Evolutionary conservation across 2,888 invertebrate genomes (phyloP).

Genomic region (Netelia inedita): DNA sequence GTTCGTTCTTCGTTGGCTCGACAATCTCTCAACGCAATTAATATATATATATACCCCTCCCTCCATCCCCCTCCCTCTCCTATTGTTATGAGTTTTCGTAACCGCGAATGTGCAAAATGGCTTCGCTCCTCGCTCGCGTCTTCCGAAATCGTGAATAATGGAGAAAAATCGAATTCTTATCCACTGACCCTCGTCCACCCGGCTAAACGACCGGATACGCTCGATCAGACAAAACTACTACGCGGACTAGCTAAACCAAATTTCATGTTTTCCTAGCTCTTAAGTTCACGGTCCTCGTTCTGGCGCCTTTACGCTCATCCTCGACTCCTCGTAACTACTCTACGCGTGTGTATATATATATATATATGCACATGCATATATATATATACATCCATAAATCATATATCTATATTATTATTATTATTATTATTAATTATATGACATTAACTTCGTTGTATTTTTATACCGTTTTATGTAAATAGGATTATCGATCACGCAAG

Average conservation of each 20-base stretch:
- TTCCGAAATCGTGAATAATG: conserved; percentile 22
- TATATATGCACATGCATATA: conserved; percentile 1
- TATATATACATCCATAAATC: conserved; percentile 14
- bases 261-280: conserved; percentile 43
- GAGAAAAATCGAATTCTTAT: not conserved
- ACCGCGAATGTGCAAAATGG: conserved; percentile 18
- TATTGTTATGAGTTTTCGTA: conserved; percentile 40
- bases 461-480: conserved; percentile 73
- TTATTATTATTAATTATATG: conserved; percentile 65
- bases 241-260: conserved; percentile 59
- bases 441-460: conserved; percentile 74
- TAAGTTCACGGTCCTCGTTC: conserved; percentile 37
- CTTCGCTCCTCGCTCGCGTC: conserved; percentile 20
- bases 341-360: conserved; percentile 28
- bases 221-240: conserved; percentile 51
- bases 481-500: conserved; percentile 62
- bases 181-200: not conserved
- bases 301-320: conserved; percentile 40
- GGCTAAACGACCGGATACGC: conserved; percentile 12
- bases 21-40: conserved; percentile 50
- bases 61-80: not conserved
- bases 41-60: conserved; percentile 30
- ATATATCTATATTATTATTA: conserved; percentile 57
- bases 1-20: conserved; percentile 34
- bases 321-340: conserved; percentile 33